These are phyloP conservation scores for Philereme transversata DNA, from an alignment of 2,888 invertebrate species.

Conservation along the genomic window DNA sequence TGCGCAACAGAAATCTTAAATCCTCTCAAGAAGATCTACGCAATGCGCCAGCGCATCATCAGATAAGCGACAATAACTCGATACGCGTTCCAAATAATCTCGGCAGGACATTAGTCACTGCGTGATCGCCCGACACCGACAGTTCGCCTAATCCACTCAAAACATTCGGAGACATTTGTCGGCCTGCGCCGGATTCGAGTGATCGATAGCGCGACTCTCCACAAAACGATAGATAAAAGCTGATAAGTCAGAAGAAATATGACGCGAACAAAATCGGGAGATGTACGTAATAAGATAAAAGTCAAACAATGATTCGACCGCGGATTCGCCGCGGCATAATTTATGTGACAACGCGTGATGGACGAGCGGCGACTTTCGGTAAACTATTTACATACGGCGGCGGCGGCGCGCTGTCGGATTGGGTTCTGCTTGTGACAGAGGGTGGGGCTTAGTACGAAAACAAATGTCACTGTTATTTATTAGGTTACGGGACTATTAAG, in stretches of 20 bases:
- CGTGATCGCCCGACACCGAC: constrained; percentile 65
- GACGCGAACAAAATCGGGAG: constrained; percentile 84
- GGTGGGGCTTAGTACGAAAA: constrained; percentile 83
- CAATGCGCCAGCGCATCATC: constrained; percentile 62
- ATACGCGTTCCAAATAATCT: constrained; percentile 78
- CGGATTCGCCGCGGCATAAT: constrained; percentile 85
- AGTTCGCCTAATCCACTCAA: constrained; percentile 81
- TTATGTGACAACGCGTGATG: constrained; percentile 84
- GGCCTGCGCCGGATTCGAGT: constrained; percentile 71
- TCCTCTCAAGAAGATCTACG: constrained; percentile 39
- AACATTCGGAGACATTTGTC: constrained; percentile 82
- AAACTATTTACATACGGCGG: constrained; percentile 84
- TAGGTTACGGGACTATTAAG: constrained; percentile 78
- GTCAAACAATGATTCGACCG: constrained; percentile 84
- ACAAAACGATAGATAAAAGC: constrained; percentile 83
- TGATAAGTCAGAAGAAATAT: constrained; percentile 84
- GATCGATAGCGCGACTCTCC: constrained; percentile 81
- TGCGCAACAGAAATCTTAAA: constrained; percentile 33
- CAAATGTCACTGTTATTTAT: constrained; percentile 84
- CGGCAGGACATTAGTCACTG: constrained; percentile 71
- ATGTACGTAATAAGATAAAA: constrained; percentile 84
- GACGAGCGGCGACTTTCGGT: constrained; percentile 84
- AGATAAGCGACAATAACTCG: constrained; percentile 79
- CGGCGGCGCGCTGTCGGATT: constrained; percentile 80
- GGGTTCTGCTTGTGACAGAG: constrained; percentile 81